A percentile compares a stretch with the other conserved stretches of the same genome.
These are phyloP conservation scores for Eurypyga helias DNA, from an alignment of 2,113 vertebrate species.

Conservation along the genomic window DNA sequence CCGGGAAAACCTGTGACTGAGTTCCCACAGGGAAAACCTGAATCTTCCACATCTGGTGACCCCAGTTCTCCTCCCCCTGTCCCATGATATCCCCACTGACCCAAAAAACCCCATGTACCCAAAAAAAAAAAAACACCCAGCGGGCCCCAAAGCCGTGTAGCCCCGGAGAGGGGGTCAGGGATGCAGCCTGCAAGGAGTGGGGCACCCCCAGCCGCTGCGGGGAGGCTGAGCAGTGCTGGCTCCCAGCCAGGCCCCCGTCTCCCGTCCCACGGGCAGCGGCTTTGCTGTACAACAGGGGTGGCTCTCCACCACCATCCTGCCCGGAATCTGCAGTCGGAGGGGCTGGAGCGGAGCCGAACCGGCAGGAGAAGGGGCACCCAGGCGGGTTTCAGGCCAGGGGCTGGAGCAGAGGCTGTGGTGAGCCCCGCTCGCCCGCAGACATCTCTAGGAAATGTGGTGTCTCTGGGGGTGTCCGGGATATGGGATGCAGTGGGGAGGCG, in stretches of 20 bases:
- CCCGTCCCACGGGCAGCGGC: neutral
- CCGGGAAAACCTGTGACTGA: no score
- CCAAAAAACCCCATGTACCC: neutral
- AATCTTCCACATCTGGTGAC: neutral
- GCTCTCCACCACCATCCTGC: neutral
- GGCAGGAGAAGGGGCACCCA: neutral
- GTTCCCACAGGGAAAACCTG: neutral
- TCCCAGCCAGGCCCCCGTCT: neutral
- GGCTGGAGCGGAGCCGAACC: neutral
- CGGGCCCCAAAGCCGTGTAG: rapidly evolving
- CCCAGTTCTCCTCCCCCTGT: rapidly evolving
- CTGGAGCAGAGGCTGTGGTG: rapidly evolving
- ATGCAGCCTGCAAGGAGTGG: neutral
- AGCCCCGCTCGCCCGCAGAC: neutral
- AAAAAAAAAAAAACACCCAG: no score
- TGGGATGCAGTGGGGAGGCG: rapidly evolving
- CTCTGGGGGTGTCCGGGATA: neutral
- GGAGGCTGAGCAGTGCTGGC: neutral
- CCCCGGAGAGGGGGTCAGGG: neutral
- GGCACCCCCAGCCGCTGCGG: rapidly evolving
- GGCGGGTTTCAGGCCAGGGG: no score
- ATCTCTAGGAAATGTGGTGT: rapidly evolving
- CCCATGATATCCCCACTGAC: neutral
- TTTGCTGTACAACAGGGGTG: no score
- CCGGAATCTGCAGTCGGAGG: neutral